phyloP scores from a whole-genome alignment of 2,113 vertebrate genomes.

The Puntigrus tetrazona region DNA sequence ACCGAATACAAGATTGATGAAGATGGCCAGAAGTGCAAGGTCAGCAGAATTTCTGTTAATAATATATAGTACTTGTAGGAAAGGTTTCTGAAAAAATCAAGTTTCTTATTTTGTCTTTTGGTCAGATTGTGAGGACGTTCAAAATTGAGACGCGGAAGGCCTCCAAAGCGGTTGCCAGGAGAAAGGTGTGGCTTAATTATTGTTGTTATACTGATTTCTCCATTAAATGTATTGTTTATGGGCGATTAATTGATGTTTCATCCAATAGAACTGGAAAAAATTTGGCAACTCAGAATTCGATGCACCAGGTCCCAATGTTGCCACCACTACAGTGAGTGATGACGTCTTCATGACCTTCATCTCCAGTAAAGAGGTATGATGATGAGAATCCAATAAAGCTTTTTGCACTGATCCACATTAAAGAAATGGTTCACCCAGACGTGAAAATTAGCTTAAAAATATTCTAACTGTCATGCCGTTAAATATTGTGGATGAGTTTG shows the following conservation, averaged over 20 bases:
- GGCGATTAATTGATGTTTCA: neutral
- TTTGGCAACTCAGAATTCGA: constrained; percentile 94
- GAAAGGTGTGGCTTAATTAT: constrained; percentile 79
- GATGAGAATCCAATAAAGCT: neutral
- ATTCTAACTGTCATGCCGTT: neutral
- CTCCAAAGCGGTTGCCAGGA: constrained; percentile 91
- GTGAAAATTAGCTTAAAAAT: neutral
- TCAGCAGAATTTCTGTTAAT: constrained; percentile 58
- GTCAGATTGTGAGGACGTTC: constrained; percentile 91
- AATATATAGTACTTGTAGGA: neutral
- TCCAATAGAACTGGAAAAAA: constrained; percentile 92
- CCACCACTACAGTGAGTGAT: constrained; percentile 94
- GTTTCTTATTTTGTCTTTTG: neutral
- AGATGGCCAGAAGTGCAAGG: constrained; percentile 90
- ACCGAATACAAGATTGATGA: constrained; percentile 94
- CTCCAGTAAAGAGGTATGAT: constrained; percentile 91
- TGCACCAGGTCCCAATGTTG: constrained; percentile 88
- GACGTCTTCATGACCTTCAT: constrained; percentile 97
- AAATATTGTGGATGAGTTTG: neutral
- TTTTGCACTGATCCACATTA: neutral
- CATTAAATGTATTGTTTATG: neutral
- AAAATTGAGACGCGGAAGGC: constrained; percentile 94
- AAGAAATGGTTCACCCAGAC: neutral
- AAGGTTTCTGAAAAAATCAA: neutral
- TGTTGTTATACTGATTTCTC: neutral